Percentiles rank a stretch among this genome's conserved stretches.
These are phyloP conservation scores for Cetonia aurata DNA, from an alignment of 2,888 invertebrate genomes.

Conservation along the genomic window DNA sequence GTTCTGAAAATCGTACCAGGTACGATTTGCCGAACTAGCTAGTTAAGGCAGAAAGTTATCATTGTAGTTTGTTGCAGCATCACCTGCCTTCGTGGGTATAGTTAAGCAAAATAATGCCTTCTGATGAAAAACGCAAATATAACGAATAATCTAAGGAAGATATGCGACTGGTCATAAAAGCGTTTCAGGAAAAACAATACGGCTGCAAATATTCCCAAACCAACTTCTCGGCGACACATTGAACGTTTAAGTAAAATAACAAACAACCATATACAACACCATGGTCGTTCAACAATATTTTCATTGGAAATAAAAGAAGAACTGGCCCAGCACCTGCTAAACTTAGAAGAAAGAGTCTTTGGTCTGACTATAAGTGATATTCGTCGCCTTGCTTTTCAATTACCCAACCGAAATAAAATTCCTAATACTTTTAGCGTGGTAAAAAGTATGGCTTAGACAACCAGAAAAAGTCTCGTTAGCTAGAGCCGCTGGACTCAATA, in stretches of 20 bases:
- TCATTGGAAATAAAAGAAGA: conserved; percentile 45
- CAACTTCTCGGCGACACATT: conserved; percentile 47
- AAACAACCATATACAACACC: conserved; percentile 43
- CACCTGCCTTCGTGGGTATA: conserved; percentile 8
- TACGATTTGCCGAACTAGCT: conserved; percentile 9
- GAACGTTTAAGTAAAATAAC: conserved; percentile 47
- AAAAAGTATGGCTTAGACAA: conserved; percentile 34
- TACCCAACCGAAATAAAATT: no score
- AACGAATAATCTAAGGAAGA: conserved; percentile 45
- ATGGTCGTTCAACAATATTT: conserved; percentile 41
- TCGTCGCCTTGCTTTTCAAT: conserved; percentile 44
- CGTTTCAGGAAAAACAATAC: conserved; percentile 42
- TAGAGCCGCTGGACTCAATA: conserved; percentile 23
- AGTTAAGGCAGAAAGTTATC: not conserved
- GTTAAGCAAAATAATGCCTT: conserved; percentile 12
- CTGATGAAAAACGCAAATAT: conserved; percentile 38
- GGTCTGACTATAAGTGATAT: conserved; percentile 35
- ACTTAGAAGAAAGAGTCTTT: conserved; percentile 47
- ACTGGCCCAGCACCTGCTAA: conserved; percentile 48
- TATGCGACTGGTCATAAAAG: conserved; percentile 43
- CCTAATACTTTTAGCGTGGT: no score
- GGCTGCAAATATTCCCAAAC: conserved; percentile 45
- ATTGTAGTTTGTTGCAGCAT: conserved; percentile 14
- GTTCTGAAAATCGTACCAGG: conserved; percentile 16
- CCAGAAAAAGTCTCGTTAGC: conserved; percentile 24